phyloP scores from a whole-genome alignment of 2,113 vertebrate species.

The Rhinichthys klamathensis region DNA sequence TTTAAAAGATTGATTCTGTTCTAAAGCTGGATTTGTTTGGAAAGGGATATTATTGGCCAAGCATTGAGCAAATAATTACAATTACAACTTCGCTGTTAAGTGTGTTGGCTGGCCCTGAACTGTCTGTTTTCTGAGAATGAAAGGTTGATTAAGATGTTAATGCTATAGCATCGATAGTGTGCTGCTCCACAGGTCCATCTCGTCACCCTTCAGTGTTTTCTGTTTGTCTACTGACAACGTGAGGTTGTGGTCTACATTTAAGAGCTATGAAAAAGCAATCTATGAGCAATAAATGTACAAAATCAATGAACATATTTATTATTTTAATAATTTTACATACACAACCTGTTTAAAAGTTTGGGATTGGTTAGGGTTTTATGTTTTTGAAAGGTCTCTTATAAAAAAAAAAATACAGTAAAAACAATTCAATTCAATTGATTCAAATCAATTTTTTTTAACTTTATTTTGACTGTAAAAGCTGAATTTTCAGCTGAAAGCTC shows the following conservation, averaged over 20 bases:
- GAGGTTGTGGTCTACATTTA: background rate
- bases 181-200: background rate
- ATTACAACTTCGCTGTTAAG: background rate
- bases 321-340: background rate
- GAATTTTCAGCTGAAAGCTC: too few relatives aligned
- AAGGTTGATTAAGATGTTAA: conserved; percentile 1
- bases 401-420: too few relatives aligned
- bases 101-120: background rate
- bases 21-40: background rate
- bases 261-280: background rate
- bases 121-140: background rate
- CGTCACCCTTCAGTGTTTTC: background rate
- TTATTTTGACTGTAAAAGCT: too few relatives aligned
- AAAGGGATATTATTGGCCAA: conserved; percentile 2
- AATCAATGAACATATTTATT: background rate
- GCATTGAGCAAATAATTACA: conserved; percentile 18
- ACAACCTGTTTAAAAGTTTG: too few relatives aligned
- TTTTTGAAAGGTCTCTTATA: too few relatives aligned
- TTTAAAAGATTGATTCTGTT: background rate
- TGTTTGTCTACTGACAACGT: background rate
- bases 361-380: too few relatives aligned
- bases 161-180: background rate
- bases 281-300: background rate
- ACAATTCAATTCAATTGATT: too few relatives aligned
- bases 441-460: too few relatives aligned